Conservation (phyloP, 2,888 invertebrate genomes). For the Meloe dianella region DNA sequence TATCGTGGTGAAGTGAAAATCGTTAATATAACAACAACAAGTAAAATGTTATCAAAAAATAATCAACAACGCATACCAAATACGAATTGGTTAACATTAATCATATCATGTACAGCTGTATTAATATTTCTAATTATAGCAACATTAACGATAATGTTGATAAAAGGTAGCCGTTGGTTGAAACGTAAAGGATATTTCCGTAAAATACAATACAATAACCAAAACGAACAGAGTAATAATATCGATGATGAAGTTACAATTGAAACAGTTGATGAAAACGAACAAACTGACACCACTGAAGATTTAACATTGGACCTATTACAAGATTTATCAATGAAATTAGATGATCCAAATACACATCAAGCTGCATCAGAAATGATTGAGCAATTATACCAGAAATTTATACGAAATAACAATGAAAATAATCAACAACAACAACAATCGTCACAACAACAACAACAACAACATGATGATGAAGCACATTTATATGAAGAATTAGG, state of each 20-base stretch:
- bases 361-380: constrained; percentile 79
- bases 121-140: constrained; percentile 64
- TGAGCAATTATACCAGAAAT: constrained; percentile 76
- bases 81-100: constrained; percentile 49
- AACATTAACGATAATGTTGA: constrained; percentile 63
- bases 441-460: constrained; percentile 43
- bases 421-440: constrained; percentile 59
- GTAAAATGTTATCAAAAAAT: constrained; percentile 46
- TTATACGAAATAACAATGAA: constrained; percentile 72
- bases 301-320: constrained; percentile 77
- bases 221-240: constrained; percentile 64
- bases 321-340: constrained; percentile 69
- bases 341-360: constrained; percentile 76
- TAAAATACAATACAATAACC: constrained; percentile 59
- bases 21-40: constrained; percentile 50
- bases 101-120: constrained; percentile 59
- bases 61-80: constrained; percentile 41
- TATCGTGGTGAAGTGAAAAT: constrained; percentile 57
- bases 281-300: constrained; percentile 69
- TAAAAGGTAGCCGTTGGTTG: constrained; percentile 66
- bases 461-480: constrained; percentile 58
- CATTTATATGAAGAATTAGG: constrained; percentile 62
- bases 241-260: constrained; percentile 59
- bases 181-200: constrained; percentile 65
- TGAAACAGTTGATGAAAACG: constrained; percentile 54